Percentiles rank a stretch among this genome's conserved stretches.
Conservation (phyloP, 1,140 invertebrate species). For the Plectrocnemia conspersa region DNA sequence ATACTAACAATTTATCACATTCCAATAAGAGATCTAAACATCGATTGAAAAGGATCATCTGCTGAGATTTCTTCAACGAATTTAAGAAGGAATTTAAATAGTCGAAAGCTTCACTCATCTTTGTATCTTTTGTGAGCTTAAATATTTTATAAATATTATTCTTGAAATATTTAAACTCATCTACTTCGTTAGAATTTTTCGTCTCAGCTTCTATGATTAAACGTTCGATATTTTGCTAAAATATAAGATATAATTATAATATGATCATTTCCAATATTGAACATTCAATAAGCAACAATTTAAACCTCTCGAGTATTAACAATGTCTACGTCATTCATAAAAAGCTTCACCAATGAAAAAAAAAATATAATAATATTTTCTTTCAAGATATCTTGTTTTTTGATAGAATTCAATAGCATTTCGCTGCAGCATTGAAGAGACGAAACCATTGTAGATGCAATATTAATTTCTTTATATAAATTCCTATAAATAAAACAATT, state of each 20-base stretch:
- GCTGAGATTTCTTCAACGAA: neutral
- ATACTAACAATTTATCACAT: neutral
- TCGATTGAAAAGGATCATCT: neutral
- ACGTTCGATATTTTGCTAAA: too few species aligned
- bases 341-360: neutral
- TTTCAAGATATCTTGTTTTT: neutral
- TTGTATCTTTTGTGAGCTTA: neutral
- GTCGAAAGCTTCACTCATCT: neutral
- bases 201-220: too few species aligned
- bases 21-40: neutral
- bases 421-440: neutral
- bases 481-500: neutral
- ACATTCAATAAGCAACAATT: too few species aligned
- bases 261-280: too few species aligned
- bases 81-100: neutral
- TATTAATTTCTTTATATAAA: slow-evolving; percentile 5
- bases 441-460: neutral
- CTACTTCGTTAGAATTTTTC: neutral
- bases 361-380: slow-evolving; percentile 4
- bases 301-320: slow-evolving; percentile 7
- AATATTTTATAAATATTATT: neutral
- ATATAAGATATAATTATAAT: too few species aligned
- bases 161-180: neutral
- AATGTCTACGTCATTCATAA: neutral
- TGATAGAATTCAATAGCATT: neutral